Base-by-base conservation (phyloP, 1,140 invertebrate species). In the Oncopodura yosiiana region DNA sequence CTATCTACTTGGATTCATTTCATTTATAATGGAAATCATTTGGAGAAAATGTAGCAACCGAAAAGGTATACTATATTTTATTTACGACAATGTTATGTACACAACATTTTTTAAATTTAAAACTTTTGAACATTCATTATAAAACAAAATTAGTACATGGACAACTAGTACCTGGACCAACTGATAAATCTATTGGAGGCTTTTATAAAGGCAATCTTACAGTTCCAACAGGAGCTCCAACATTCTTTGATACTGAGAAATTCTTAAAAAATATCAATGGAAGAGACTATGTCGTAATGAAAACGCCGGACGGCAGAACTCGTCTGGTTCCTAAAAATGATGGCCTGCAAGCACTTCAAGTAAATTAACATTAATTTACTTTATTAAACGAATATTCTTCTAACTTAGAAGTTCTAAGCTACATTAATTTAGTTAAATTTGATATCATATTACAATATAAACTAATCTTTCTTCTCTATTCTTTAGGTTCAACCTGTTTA, bases 21-120 rank as follows among this genome's bases (percentile, higher is more conserved):
- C 80, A 0, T 86, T 87, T 59, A 62, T 78, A 36, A 67, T 74
- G 9, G 85, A 88, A 71, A 63, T 82, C 51, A 30, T 74, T 19
- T 38, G 51, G 36, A 54, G 46, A 23, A 58, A 29, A 16, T 14
- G 60, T 19, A 27, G 34, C 21, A 58, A 49, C 30, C 21, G 43
- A 38, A 60, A 36, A 42, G 62, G 58, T 41, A 58, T 53, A 55
- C 27, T 51, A 36, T 29, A 8, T n/a, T 23, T 12, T 2, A 38
- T 30, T 43, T 43, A 42, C n/a, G 19, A 9, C n/a, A 34, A 34
- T 34, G 8, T 9, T 34, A 9, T 9, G 14, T 34, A 34, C 8
- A 9, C 30, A 34, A 9, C n/a, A 8, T 9, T 34, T 34, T 9
- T 9, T 34, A 34, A 34, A 9, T n/a, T n/a, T n/a, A 34, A 34